Percentiles rank a stretch among this genome's conserved stretches.
Conservation (phyloP, 2,797 vertebrate genomes). For the Eulemur coronatus region DNA sequence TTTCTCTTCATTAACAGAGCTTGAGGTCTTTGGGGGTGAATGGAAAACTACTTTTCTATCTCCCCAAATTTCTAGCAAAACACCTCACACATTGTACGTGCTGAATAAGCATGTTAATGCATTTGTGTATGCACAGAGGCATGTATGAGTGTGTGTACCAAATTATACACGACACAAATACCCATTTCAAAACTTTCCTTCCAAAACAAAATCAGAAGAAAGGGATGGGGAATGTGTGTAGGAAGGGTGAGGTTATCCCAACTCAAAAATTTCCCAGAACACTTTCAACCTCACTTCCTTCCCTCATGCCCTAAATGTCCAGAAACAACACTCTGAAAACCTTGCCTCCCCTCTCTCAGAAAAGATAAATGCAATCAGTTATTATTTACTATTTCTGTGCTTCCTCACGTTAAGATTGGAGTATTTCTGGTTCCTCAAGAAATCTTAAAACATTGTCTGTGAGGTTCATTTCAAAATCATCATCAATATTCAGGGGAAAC, state of each 20-base stretch:
- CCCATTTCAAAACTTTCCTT: background rate
- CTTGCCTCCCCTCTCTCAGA: background rate
- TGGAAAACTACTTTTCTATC: background rate
- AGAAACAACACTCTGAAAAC: background rate
- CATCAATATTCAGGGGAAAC: background rate
- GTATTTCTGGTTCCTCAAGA: background rate
- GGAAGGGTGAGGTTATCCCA: background rate
- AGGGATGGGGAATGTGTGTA: background rate
- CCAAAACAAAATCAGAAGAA: background rate
- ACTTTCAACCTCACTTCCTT: background rate
- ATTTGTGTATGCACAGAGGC: too few relatives aligned
- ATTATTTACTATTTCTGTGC: background rate
- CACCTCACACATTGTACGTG: background rate
- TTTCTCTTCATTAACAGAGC: background rate
- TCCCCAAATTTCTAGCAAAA: background rate
- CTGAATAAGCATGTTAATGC: background rate
- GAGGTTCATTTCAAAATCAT: background rate
- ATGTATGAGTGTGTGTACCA: background rate
- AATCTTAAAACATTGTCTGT: background rate
- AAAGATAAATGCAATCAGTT: background rate
- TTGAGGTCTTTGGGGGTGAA: background rate
- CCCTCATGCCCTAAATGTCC: background rate
- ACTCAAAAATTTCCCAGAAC: background rate
- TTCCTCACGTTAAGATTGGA: background rate
- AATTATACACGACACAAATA: background rate